Evolutionary conservation across 2,113 vertebrate genomes (phyloP).

Genomic region (Pterocles gutturalis): DNA sequence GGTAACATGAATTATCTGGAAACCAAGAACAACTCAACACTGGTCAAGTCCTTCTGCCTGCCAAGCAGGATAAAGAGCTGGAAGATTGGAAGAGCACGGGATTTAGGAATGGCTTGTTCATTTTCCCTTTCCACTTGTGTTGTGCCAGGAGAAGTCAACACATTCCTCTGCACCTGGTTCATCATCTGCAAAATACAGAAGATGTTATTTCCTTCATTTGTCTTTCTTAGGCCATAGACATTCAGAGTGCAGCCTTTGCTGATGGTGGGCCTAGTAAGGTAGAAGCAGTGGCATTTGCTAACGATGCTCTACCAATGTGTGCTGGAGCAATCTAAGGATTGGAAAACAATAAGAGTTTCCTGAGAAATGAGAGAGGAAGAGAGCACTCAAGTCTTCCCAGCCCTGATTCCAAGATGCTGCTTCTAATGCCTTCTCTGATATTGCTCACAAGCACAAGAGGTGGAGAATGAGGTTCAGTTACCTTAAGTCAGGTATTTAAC

Average conservation of each 20-base stretch:
- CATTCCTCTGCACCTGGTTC: background rate
- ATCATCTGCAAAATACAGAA: background rate
- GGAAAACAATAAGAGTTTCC: background rate
- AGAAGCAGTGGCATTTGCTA: background rate
- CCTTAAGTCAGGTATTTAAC: background rate
- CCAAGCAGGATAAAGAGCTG: background rate
- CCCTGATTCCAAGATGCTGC: background rate
- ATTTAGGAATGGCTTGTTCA: background rate
- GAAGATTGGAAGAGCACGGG: background rate
- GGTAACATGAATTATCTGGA: background rate
- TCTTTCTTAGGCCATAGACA: background rate
- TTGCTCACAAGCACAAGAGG: background rate
- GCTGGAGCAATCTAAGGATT: background rate
- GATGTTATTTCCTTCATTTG: background rate
- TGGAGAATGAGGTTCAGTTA: background rate
- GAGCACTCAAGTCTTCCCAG: background rate
- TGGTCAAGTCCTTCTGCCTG: background rate
- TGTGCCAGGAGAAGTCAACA: background rate
- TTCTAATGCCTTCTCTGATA: background rate
- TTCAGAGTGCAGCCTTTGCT: background rate
- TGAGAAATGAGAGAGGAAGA: background rate
- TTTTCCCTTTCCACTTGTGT: background rate
- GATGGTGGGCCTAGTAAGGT: background rate
- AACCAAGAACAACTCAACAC: background rate
- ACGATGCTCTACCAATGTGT: background rate